Evolutionary conservation across 2,113 vertebrate genomes (phyloP).

Genomic region (Istiophorus platypterus): DNA sequence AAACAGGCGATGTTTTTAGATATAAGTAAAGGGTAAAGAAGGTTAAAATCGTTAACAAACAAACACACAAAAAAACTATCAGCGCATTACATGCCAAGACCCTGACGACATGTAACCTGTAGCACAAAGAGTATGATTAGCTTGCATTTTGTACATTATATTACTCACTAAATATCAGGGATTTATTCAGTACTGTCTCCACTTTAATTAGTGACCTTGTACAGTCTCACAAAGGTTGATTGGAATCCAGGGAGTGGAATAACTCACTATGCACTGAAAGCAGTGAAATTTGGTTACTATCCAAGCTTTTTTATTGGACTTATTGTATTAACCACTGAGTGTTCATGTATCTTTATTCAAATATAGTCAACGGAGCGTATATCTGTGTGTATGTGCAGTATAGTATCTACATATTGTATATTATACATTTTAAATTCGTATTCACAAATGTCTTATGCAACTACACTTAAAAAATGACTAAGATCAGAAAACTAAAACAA

Average conservation of each 20-base stretch:
- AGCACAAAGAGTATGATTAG: slow-evolving; percentile 15
- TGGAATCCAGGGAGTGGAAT: slow-evolving; percentile 16
- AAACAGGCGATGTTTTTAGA: too few species aligned
- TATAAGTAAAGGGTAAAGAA: not conserved
- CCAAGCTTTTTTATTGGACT: not conserved
- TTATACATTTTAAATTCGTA: not conserved
- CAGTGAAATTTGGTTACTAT: not conserved
- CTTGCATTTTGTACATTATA: slow-evolving; percentile 41
- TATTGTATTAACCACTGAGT: not conserved
- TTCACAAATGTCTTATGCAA: too few species aligned
- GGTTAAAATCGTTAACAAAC: not conserved
- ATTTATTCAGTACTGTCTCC: slow-evolving; percentile 31
- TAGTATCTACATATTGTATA: not conserved
- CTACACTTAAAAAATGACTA: too few species aligned
- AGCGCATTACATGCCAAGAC: not conserved
- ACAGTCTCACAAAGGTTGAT: slow-evolving; percentile 15
- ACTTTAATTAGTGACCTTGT: slow-evolving; percentile 37
- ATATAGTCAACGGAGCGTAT: not conserved
- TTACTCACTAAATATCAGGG: slow-evolving; percentile 18
- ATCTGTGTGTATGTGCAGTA: not conserved
- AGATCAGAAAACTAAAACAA: not conserved
- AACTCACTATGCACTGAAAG: not conserved
- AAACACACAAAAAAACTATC: not conserved
- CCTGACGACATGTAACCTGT: slow-evolving; percentile 18
- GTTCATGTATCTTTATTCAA: not conserved